Percentiles rank a stretch among this genome's conserved stretches.
phyloP scores from a whole-genome alignment of 2,888 invertebrate genomes.

The Synergus umbraculus region DNA sequence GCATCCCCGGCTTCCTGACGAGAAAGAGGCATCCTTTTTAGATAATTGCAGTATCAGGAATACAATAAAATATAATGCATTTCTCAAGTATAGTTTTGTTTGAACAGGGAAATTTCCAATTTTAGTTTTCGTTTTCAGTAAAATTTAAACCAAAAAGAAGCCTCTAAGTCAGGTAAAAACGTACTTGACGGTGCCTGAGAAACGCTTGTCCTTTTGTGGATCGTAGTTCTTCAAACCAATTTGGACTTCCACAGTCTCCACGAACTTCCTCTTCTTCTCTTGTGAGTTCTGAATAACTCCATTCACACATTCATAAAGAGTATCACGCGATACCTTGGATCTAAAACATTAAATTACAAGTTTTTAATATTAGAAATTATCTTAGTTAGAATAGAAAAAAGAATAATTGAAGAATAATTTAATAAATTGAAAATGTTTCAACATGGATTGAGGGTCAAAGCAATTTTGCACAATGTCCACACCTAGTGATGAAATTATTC shows the following conservation, averaged over 20 bases:
- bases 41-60: background rate
- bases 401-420: background rate
- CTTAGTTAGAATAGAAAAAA: background rate
- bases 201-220: conserved; percentile 99
- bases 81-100: background rate
- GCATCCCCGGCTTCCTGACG: conserved; percentile 84
- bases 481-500: conserved; percentile 72
- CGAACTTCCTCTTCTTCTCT: conserved; percentile 94
- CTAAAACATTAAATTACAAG: conserved; percentile 78
- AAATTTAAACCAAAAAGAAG: conserved; percentile 71
- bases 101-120: background rate
- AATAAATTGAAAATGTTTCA: conserved; percentile 63
- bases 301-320: conserved; percentile 96
- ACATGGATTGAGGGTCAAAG: conserved; percentile 73
- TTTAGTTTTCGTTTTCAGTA: background rate
- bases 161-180: conserved; percentile 81
- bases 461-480: conserved; percentile 64
- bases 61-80: background rate
- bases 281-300: conserved; percentile 87
- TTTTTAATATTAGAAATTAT: background rate
- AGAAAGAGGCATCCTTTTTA: conserved; percentile 15
- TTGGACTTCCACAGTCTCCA: conserved; percentile 99
- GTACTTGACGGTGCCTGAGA: conserved; percentile 99
- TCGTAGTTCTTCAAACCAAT: conserved; percentile 99
- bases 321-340: conserved; percentile 98